These are phyloP conservation scores for Eupeodes corollae DNA, from an alignment of 1,140 invertebrate species.

Conservation along the genomic window DNA sequence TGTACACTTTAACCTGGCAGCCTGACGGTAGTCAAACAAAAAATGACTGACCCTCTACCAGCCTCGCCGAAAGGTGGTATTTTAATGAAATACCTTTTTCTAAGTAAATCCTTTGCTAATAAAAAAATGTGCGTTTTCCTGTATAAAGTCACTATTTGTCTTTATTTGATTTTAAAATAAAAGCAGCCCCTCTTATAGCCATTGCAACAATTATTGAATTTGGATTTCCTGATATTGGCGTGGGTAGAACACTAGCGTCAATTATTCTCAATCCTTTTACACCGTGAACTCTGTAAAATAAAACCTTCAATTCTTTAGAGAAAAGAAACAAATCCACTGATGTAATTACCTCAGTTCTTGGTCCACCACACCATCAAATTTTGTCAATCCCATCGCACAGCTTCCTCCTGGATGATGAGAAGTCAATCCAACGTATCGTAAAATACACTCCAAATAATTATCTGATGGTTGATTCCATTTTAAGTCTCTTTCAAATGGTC, in stretches of 20 bases:
- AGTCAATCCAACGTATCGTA: constrained; percentile 50
- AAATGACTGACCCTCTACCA: too few species aligned
- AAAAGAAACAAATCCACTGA: too few species aligned
- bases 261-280: constrained; percentile 50
- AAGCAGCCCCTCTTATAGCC: constrained; percentile 51
- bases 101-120: too few species aligned
- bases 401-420: constrained; percentile 58
- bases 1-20: too few species aligned
- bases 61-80: too few species aligned
- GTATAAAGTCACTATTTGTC: too few species aligned
- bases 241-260: constrained; percentile 60
- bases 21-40: too few species aligned
- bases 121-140: too few species aligned
- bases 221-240: constrained; percentile 53
- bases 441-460: constrained; percentile 52
- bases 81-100: too few species aligned
- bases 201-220: constrained; percentile 55
- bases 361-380: constrained; percentile 39
- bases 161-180: constrained; percentile 37
- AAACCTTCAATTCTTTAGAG: too few species aligned
- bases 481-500: constrained; percentile 27
- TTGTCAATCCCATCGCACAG: constrained; percentile 51
- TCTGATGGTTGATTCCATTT: constrained; percentile 36
- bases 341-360: constrained; percentile 17
- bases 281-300: constrained; percentile 46